Percentiles rank a stretch among this genome's conserved stretches.
phyloP scores from a whole-genome alignment of 2,797 vertebrate genomes.

The Melanotaenia trifasciata region DNA sequence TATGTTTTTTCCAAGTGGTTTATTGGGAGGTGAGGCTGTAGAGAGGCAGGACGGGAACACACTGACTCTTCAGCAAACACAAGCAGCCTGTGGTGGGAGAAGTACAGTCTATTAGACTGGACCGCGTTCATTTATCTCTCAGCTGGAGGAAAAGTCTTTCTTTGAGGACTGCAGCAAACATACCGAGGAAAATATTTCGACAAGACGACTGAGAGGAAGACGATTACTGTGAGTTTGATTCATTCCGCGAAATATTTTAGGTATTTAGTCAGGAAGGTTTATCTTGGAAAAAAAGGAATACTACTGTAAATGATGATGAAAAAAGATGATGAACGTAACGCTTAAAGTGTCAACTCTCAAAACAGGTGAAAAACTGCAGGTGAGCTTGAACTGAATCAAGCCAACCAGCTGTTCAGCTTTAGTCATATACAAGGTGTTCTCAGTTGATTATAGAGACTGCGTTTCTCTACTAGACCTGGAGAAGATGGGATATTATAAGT shows the following conservation, averaged over 20 bases:
- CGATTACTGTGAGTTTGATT: slow-evolving; percentile 43
- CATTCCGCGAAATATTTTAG: neutral
- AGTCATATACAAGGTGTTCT: neutral
- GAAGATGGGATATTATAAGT: neutral
- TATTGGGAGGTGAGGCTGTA: slow-evolving; percentile 24
- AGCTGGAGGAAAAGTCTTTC: slow-evolving; percentile 10
- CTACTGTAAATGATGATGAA: neutral
- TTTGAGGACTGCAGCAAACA: slow-evolving; percentile 47
- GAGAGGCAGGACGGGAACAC: slow-evolving; percentile 62
- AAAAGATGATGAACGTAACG: neutral
- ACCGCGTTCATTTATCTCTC: neutral
- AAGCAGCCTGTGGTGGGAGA: slow-evolving; percentile 19
- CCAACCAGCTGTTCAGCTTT: slow-evolving; percentile 12
- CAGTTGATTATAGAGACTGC: neutral
- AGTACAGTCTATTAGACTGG: neutral
- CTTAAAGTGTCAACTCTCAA: slow-evolving; percentile 3
- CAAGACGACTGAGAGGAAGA: slow-evolving; percentile 18
- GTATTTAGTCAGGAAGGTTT: neutral
- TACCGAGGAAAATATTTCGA: slow-evolving; percentile 19
- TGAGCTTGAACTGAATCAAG: slow-evolving; percentile 23
- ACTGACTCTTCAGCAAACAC: slow-evolving; percentile 19
- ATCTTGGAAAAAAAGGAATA: neutral
- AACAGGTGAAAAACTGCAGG: slow-evolving; percentile 59
- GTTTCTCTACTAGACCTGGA: neutral
- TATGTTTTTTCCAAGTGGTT: neutral